These are phyloP conservation scores for Semibalanus balanoides DNA, from an alignment of 1,140 invertebrate species.

Conservation along the genomic window DNA sequence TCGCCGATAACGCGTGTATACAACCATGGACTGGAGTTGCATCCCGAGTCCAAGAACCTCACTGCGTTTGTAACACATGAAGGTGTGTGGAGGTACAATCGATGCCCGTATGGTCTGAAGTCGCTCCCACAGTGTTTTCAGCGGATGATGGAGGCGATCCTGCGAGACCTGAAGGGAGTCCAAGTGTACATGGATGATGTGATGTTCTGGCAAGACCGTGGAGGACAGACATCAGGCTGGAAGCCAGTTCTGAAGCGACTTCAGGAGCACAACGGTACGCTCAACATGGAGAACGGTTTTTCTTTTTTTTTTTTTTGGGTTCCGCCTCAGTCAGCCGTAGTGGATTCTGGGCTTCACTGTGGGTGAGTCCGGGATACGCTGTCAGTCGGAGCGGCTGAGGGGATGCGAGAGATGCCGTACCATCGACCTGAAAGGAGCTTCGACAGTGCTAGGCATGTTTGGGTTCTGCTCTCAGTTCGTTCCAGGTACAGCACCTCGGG, in stretches of 20 bases:
- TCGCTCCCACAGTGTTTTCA: slow-evolving; percentile 18
- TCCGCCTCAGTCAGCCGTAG: not conserved
- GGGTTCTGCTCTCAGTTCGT: too few relatives aligned
- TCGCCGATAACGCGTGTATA: too few relatives aligned
- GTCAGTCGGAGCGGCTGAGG: too few relatives aligned
- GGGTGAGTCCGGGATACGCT: too few relatives aligned
- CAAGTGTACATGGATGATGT: slow-evolving; percentile 18
- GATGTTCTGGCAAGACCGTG: slow-evolving; percentile 8
- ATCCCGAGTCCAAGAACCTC: not conserved
- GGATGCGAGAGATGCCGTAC: too few relatives aligned
- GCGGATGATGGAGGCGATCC: slow-evolving; percentile 12
- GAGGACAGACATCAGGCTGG: slow-evolving; percentile 16
- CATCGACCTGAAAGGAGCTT: too few relatives aligned
- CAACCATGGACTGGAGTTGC: too few relatives aligned
- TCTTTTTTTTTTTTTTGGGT: too few relatives aligned
- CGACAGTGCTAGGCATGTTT: too few relatives aligned
- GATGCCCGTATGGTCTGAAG: slow-evolving; percentile 20
- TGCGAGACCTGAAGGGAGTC: slow-evolving; percentile 10
- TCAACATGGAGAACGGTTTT: slow-evolving; percentile 20
- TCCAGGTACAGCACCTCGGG: too few relatives aligned
- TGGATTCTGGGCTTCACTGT: slow-evolving; percentile 9
- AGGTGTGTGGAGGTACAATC: slow-evolving; percentile 17
- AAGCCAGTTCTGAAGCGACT: slow-evolving; percentile 10
- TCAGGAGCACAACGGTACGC: slow-evolving; percentile 11
- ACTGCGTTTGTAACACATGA: slow-evolving; percentile 9